Base-by-base conservation (phyloP, 2,888 invertebrate genomes). In the Diadegma fenestrale region DNA sequence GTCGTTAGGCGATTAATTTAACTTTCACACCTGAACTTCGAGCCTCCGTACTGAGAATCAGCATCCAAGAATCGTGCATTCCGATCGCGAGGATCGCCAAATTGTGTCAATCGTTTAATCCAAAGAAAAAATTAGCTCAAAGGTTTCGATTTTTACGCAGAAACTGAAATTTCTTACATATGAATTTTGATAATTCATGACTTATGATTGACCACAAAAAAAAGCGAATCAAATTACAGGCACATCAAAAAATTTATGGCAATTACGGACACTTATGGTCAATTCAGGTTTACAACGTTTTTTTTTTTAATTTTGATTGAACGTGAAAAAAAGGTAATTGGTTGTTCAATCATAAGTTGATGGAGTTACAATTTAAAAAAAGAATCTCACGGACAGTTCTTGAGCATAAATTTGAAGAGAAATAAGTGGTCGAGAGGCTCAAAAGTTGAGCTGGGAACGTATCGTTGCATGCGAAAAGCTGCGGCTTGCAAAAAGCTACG, bases 11-110 rank as follows among this genome's bases (percentile, higher is more conserved):
- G 54, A 76, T 71, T 61, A 72, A 63, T 83, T n/a, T 48, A 30
- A 37, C 82, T 83, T 83, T 84, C 84, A 76, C 75, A 76, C 76
- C 72, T 76, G 26, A 41, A 8, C 63, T 66, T 45, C 5, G 54
- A 41, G 10, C 19, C 12, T 33, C 43, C 6, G n/a, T 64, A 41
- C 33, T 37, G 17, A 22, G 22, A 41, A 58, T 26, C 26, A 26
- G 12, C 26, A 26, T 58, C 26, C 0, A 26, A 26, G 26, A 58
- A 26, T 14, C 12, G 26, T 6, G 5, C 1, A 12, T 26, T 58
- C 12, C 12, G 14, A 22, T 14, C 14, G 14, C 26, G 1, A 26
- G 12, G 10, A 58, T 2, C 14, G 7, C 26, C 19, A 58, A 22
- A 22, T 68, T 45, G 12, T 22, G 17, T 22, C 7, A 8, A 68